phyloP scores from a whole-genome alignment of 1,140 invertebrate species.

The Drosophila triauraria region DNA sequence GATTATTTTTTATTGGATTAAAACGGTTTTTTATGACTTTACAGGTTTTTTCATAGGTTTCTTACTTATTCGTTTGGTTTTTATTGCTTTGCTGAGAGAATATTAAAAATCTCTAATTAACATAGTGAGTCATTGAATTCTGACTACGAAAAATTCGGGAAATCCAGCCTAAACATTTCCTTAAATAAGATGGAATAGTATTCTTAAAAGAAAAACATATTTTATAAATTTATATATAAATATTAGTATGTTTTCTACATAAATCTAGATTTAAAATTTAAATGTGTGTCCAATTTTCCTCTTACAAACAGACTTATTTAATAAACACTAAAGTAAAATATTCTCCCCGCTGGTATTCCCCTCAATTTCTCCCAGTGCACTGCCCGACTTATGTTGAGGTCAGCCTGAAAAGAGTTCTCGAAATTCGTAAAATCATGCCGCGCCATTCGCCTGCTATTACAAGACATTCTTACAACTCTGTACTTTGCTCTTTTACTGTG shows the following conservation, averaged over 20 bases:
- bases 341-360: neutral
- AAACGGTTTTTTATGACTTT: neutral
- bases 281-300: neutral
- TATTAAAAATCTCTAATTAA: neutral
- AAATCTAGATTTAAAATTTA: no score
- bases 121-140: neutral
- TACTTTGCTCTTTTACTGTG: constrained; percentile 57
- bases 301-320: neutral
- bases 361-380: constrained; percentile 1
- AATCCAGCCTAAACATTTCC: neutral
- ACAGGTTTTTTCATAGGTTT: neutral
- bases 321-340: fast-evolving
- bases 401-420: constrained; percentile 27
- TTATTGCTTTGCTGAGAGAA: no score
- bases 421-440: constrained; percentile 52
- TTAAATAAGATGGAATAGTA: no score
- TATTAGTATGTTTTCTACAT: no score
- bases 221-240: no score
- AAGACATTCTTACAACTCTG: constrained; percentile 57
- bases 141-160: neutral
- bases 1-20: neutral
- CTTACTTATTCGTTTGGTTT: neutral
- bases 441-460: constrained; percentile 60
- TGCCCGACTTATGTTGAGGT: constrained; percentile 19
- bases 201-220: no score